phyloP scores from a whole-genome alignment of 2,888 invertebrate species.

The Drosophila phalerata region DNA sequence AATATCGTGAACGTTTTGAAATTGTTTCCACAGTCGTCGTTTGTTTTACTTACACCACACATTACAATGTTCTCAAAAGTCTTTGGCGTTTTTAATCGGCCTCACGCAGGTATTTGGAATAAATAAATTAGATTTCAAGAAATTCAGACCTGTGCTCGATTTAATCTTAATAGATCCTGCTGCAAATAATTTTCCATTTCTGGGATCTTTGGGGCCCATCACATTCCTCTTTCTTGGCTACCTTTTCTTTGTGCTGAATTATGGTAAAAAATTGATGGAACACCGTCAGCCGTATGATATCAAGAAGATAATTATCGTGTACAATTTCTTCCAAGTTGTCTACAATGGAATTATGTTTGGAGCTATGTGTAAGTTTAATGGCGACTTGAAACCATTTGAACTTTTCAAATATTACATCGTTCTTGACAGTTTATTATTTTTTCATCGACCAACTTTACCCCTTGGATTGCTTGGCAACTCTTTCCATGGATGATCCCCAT shows the following conservation, averaged over 20 bases:
- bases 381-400: not conserved
- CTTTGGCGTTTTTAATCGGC: not conserved
- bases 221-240: not conserved
- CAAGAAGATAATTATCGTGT: conserved; percentile 1
- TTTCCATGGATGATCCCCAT: not conserved
- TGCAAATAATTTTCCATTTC: not conserved
- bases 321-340: conserved; percentile 18
- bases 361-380: not conserved
- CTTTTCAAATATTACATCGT: no score
- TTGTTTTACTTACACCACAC: not conserved
- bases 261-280: conserved; percentile 17
- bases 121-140: not conserved
- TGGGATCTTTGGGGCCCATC: conserved; percentile 11
- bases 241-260: conserved; percentile 12
- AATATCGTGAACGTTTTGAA: no score
- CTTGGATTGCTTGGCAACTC: conserved; percentile 6
- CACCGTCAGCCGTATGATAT: conserved; percentile 14
- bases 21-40: not conserved
- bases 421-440: conserved; percentile 4
- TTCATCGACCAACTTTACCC: not conserved
- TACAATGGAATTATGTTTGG: conserved; percentile 4
- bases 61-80: conserved; percentile 4
- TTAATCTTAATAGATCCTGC: conserved; percentile 5
- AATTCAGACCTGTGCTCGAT: not conserved
- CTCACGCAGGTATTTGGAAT: conserved; percentile 3